Evolutionary conservation across 2,888 invertebrate genomes (phyloP).

Genomic region (Ophion obscuratus): DNA sequence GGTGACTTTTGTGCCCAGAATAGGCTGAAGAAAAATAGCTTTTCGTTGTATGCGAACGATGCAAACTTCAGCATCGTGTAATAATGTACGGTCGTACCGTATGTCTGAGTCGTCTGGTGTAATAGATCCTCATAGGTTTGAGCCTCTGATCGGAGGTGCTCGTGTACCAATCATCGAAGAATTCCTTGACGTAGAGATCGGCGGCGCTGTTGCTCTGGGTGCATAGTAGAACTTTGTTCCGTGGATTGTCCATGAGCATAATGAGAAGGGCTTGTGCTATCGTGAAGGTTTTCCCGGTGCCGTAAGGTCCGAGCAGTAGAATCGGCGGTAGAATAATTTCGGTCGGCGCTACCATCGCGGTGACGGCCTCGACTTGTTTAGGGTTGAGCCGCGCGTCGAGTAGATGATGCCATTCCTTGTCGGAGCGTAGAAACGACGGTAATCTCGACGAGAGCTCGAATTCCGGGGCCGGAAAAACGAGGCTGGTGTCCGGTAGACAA

Average conservation of each 20-base stretch:
- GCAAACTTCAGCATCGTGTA: too few relatives aligned
- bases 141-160: conserved; percentile 87
- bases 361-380: conserved; percentile 92
- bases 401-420: conserved; percentile 86
- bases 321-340: conserved; percentile 89
- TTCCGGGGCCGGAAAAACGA: conserved; percentile 87
- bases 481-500: conserved; percentile 88
- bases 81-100: conserved; percentile 86
- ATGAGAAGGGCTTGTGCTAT: conserved; percentile 86
- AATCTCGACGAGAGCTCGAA: conserved; percentile 64
- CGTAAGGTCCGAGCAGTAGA: conserved; percentile 91
- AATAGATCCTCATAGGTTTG: conserved; percentile 90
- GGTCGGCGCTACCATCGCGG: conserved; percentile 89
- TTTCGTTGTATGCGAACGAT: too few relatives aligned
- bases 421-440: conserved; percentile 62
- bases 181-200: conserved; percentile 93
- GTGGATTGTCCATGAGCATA: conserved; percentile 86
- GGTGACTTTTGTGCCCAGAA: too few relatives aligned
- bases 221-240: conserved; percentile 91
- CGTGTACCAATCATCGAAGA: conserved; percentile 91
- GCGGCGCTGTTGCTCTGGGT: conserved; percentile 95
- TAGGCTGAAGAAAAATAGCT: too few relatives aligned
- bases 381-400: conserved; percentile 89
- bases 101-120: conserved; percentile 91
- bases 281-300: conserved; percentile 95